Evolutionary conservation across 2,797 vertebrate genomes (phyloP), one percentile per base, ranked within the genome.

Genomic region (Brotula barbata): DNA sequence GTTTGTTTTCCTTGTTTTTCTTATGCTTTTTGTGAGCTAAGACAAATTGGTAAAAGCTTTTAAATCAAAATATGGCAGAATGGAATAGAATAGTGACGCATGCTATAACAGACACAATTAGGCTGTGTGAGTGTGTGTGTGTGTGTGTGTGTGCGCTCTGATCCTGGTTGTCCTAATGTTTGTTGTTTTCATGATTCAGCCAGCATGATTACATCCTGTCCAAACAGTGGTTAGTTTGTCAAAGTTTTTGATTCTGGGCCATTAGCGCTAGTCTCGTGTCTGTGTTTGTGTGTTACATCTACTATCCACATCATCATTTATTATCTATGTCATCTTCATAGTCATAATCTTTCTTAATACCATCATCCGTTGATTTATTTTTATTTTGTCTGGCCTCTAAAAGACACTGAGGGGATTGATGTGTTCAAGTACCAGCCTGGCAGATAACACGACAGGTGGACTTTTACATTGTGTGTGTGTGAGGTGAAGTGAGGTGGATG

Each of bases 371-470:
- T 28, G 42, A 75, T 72, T 77, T 22, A 33, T 28, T 34, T 58
- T 47, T 21, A 44, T 25, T 46, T 22, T 36, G 34, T 57, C 5
- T 45, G 16, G 41, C 62, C 43, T 17, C 44, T 73, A 25, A 37
- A 51, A 56, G 10, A 42, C 34, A 34, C 47, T 2, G 3, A n/a
- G 22, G n/a, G 17, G 40, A 80, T 82, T 73, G 52, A 58, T 70
- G 47, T 58, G 57, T 61, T 63, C 58, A 65, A 58, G 52, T 22
- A 63, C 22, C 52, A 42, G 45, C 44, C 39, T 74, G 74, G 76
- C 48, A 68, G 55, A 64, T 64, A 48, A 64, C 65, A 45, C 49
- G 17, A 49, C 42, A 39, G 1, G 20, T 19, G 41, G 59, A 3
- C 25, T 45, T 52, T 68, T n/a, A 49, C n/a, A n/a, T n/a, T 58